Percentiles rank a stretch among this genome's conserved stretches.
Conservation (phyloP, 1,140 invertebrate genomes). For the Eumeta japonica region DNA sequence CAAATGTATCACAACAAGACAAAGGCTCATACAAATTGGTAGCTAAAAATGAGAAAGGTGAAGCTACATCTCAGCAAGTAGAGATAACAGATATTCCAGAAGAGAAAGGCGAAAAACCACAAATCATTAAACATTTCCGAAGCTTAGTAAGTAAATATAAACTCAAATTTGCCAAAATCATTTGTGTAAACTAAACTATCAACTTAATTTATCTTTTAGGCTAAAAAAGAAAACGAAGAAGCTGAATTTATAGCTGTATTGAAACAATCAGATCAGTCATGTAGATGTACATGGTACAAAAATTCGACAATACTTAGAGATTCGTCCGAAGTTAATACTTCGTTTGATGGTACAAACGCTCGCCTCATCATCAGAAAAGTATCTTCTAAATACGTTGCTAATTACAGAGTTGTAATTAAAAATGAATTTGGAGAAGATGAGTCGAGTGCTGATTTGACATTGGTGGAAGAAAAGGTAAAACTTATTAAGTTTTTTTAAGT, state of each 20-base stretch:
- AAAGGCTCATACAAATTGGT: conserved; percentile 88
- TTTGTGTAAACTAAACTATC: too few relatives aligned
- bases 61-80: conserved; percentile 86
- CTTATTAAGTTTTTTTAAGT: conserved; percentile 7
- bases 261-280: conserved; percentile 71
- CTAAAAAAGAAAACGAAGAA: conserved; percentile 68
- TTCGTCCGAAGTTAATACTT: conserved; percentile 65
- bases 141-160: conserved; percentile 63
- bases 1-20: conserved; percentile 73
- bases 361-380: conserved; percentile 71
- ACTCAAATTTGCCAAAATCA: too few relatives aligned
- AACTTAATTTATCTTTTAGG: too few relatives aligned
- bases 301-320: conserved; percentile 72
- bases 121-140: conserved; percentile 72
- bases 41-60: conserved; percentile 91
- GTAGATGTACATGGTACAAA: conserved; percentile 85
- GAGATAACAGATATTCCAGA: conserved; percentile 80
- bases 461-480: conserved; percentile 61
- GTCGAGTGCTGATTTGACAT: conserved; percentile 71
- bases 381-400: conserved; percentile 69
- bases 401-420: conserved; percentile 75
- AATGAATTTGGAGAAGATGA: conserved; percentile 84
- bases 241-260: conserved; percentile 76
- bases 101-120: conserved; percentile 70
- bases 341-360: conserved; percentile 81